These are phyloP conservation scores for Drosophila seclusa DNA, from an alignment of 2,888 invertebrate genomes.

Conservation along the genomic window DNA sequence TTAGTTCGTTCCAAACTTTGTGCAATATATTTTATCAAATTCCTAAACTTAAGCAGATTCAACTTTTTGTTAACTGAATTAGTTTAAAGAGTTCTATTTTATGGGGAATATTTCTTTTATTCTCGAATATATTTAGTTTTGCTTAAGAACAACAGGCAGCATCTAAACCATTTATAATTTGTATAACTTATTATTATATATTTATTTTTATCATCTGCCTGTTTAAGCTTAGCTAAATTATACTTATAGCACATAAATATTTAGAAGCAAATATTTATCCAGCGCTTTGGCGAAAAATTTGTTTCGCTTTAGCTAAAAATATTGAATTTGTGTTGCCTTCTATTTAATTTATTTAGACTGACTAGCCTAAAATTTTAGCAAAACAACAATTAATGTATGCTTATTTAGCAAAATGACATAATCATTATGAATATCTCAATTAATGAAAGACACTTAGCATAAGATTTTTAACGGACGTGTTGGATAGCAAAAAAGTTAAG, in stretches of 20 bases:
- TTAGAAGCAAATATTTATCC: slow-evolving; percentile 69
- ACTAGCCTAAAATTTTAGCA: slow-evolving; percentile 78
- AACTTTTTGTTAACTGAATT: neutral
- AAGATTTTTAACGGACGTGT: slow-evolving; percentile 52
- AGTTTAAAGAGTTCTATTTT: neutral
- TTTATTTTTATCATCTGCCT: slow-evolving; percentile 3
- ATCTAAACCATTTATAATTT: slow-evolving; percentile 4
- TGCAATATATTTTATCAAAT: slow-evolving; percentile 40
- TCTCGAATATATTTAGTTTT: slow-evolving; percentile 7
- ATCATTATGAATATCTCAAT: slow-evolving; percentile 45
- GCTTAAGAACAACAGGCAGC: slow-evolving; percentile 11
- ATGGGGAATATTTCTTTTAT: neutral
- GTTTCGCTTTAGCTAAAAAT: slow-evolving; percentile 50
- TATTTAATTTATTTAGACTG: slow-evolving; percentile 78
- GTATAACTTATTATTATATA: neutral
- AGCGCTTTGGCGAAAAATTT: slow-evolving; percentile 55
- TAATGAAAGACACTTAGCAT: slow-evolving; percentile 48
- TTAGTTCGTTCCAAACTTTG: slow-evolving; percentile 24
- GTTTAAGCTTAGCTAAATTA: slow-evolving; percentile 27
- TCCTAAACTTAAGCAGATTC: slow-evolving; percentile 4
- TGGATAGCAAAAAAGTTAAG: slow-evolving; percentile 62
- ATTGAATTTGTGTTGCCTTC: slow-evolving; percentile 58
- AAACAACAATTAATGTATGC: slow-evolving; percentile 41
- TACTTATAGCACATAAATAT: slow-evolving; percentile 37
- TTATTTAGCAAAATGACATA: slow-evolving; percentile 34